Evolutionary conservation across 1,140 invertebrate genomes (phyloP), one percentile per base, ranked within the genome.

Genomic region (Drosophila pseudoananassae): DNA sequence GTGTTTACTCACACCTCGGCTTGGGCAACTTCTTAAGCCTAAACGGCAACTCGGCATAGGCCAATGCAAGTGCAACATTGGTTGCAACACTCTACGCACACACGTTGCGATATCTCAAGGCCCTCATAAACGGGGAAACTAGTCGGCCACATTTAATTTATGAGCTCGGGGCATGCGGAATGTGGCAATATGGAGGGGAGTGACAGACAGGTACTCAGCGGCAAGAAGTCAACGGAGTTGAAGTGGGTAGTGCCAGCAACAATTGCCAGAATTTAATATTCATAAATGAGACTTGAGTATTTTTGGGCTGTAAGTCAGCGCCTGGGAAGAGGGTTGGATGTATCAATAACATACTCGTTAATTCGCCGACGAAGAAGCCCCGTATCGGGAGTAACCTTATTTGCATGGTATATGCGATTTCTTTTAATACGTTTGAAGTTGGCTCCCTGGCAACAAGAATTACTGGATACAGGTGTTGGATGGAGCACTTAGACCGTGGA

Each of bases 261-360:
- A 81, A 63, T 61, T 81, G 78, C 78, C 78, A 81, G 77, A 57
- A 74, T 76, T 81, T 82, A 56, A 77, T 77, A 82, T 69, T 82
- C 57, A 72, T 47, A 70, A 59, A 61, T 68, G 6, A 57, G 33
- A 33, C n/a, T n/a, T 54, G 25, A 49, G 20, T 56, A 33, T 38
- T 23, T 72, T 59, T 29, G 50, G 40, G 17, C 38, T 12, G 40
- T 12, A 29, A 46, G 58, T 1, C 4, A n/a, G 7, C n/a, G 15
- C 27, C 15, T 15, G 10, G 5, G 10, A 43, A 14, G 15, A 15
- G 4, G 61, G 15, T 20, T 5, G 43, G 33, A 20, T 14, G 55
- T 87, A 87, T 87, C 82, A 78, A 82, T 87, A 72, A 78, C 78
- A 58, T 47, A 76, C 58, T 82, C 83, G 82, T 88, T 87, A 87